Evolutionary conservation across 2,888 invertebrate genomes (phyloP).

Genomic region (Metellina segmentata): DNA sequence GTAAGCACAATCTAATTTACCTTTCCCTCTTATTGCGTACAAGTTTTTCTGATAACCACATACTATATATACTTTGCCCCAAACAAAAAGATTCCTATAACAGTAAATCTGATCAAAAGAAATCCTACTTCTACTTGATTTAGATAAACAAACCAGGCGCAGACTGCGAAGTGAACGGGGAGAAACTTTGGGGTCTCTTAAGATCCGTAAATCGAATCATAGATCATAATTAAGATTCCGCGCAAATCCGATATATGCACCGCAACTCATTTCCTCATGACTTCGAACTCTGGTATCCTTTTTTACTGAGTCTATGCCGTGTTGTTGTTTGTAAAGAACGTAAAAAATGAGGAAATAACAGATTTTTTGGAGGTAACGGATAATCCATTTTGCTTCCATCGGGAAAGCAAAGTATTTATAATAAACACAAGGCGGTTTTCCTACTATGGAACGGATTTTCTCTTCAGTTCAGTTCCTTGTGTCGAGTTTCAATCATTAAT

Average conservation of each 20-base stretch:
- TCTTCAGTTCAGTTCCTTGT: background rate
- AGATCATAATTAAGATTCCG: background rate
- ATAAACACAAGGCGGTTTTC: background rate
- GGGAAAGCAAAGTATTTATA: slow-evolving; percentile 29
- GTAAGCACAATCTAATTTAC: background rate
- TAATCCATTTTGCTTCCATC: slow-evolving; percentile 43
- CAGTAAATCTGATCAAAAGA: background rate
- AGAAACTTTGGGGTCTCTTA: background rate
- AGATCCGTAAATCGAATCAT: background rate
- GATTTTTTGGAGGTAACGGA: slow-evolving; percentile 9
- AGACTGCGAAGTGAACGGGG: background rate
- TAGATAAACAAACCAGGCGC: background rate
- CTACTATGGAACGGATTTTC: background rate
- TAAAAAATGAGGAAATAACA: background rate
- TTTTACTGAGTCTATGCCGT: background rate
- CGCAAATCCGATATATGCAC: background rate
- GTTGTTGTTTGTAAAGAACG: background rate
- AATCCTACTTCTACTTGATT: background rate
- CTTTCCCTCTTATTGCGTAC: background rate
- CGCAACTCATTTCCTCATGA: background rate
- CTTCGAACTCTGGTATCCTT: background rate
- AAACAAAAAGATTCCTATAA: background rate
- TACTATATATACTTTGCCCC: too few relatives aligned
- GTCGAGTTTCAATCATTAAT: slow-evolving; percentile 31
- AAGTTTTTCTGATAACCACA: background rate